phyloP scores from a whole-genome alignment of 2,888 invertebrate genomes.

The Caenorhabditis virilis region DNA sequence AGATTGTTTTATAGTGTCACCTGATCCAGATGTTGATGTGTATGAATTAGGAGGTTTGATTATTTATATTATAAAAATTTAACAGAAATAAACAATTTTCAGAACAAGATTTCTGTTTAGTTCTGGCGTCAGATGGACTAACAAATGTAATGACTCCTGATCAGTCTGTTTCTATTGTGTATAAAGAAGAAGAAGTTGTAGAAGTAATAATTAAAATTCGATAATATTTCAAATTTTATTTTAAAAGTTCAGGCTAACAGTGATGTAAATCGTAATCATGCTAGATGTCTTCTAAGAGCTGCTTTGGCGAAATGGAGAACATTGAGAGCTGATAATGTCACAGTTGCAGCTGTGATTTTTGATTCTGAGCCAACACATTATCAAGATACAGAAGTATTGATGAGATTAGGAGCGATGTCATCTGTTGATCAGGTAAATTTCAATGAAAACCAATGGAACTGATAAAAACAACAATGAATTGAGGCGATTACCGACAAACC shows the following conservation, averaged over 20 bases:
- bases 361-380: constrained; percentile 10
- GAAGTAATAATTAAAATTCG: too few species aligned
- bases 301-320: constrained; percentile 84
- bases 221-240: too few species aligned
- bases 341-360: constrained; percentile 84
- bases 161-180: constrained; percentile 74
- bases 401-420: constrained; percentile 6
- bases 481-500: constrained; percentile 23
- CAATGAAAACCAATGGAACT: background rate
- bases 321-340: constrained; percentile 93
- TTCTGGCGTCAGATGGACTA: constrained; percentile 93
- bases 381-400: constrained; percentile 9
- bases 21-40: constrained; percentile 91
- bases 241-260: constrained; percentile 15
- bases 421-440: constrained; percentile 9
- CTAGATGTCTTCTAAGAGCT: constrained; percentile 83
- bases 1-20: constrained; percentile 93
- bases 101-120: constrained; percentile 77
- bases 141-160: constrained; percentile 91
- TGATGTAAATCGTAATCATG: constrained; percentile 77
- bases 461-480: background rate
- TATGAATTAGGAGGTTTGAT: constrained; percentile 5
- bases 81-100: constrained; percentile 39
- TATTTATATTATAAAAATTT: background rate
- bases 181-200: constrained; percentile 1